Conservation (phyloP, 1,140 invertebrate genomes). For the Andricus grossulariae region DNA sequence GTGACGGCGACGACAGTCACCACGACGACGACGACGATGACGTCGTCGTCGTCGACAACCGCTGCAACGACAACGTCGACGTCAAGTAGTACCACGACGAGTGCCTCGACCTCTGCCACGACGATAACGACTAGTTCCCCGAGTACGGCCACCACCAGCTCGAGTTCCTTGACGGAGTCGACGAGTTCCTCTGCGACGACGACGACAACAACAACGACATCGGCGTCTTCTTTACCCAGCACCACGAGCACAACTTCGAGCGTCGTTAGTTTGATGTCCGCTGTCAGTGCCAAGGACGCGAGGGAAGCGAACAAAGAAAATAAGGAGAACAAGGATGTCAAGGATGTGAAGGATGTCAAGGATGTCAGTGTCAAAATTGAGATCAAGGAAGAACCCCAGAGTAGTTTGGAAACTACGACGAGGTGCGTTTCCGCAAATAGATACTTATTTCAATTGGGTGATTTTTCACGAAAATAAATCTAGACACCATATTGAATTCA, state of each 20-base stretch:
- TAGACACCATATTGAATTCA: too few relatives aligned
- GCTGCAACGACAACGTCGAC: constrained; percentile 52
- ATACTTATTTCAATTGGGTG: too few relatives aligned
- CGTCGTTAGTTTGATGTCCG: constrained; percentile 33
- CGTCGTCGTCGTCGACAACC: constrained; percentile 60
- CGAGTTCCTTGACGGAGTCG: constrained; percentile 41
- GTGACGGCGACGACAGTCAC: constrained; percentile 59
- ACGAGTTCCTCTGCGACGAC: constrained; percentile 53
- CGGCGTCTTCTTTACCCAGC: constrained; percentile 38
- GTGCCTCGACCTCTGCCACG: constrained; percentile 54
- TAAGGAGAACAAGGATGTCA: constrained; percentile 69
- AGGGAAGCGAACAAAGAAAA: constrained; percentile 71
- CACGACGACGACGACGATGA: constrained; percentile 51
- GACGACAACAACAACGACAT: constrained; percentile 44
- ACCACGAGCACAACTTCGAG: constrained; percentile 47
- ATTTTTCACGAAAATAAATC: too few relatives aligned
- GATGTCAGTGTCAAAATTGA: constrained; percentile 21
- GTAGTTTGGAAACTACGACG: constrained; percentile 56
- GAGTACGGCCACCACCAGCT: constrained; percentile 49
- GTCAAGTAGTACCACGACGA: constrained; percentile 51
- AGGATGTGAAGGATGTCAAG: constrained; percentile 51
- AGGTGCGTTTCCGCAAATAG: background rate
- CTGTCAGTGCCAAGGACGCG: constrained; percentile 63
- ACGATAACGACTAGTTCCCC: constrained; percentile 65
- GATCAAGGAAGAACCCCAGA: constrained; percentile 62